Base-by-base conservation (phyloP, 92 coral and sea anemone species). In the Porites evermanni region DNA sequence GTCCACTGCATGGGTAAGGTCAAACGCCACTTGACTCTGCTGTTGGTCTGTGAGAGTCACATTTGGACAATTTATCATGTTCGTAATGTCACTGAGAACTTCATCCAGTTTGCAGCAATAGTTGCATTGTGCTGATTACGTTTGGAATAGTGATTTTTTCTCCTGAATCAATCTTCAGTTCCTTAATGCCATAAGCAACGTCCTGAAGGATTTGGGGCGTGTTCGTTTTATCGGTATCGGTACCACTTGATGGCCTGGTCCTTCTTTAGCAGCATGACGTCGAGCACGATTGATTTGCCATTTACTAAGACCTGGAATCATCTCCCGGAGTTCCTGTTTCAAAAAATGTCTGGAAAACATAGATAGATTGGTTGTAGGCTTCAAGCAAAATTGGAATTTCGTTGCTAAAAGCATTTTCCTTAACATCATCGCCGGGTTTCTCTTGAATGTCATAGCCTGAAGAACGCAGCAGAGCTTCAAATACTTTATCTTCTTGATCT, bases 251-350 rank as follows among this genome's bases (percentile, higher is more conserved):
- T 75, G 70, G 14, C 88, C 88, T 32, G 88, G 82, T 64, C 82
- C 88, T 67, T 84, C 75, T 61, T 32, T 72, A 32, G 80, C 73
- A 29, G 82, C 88, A 84, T 84, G 88, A 64, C 88, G 82, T n/a
- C 88, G 82, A 82, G 88, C 88, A 60, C 75, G 88, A 75, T 84
- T 74, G 44, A 80, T 80, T 64, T 67, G 75, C 84, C 84, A 80
- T 67, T 67, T 85, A 26, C 88, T 65, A 11, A 85, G 81, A 64
- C 89, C 84, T 68, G 89, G 84, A 66, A 85, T 77, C 84, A 85
- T 65, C 75, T 68, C 84, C 61, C 83, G 68, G 67, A 85, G 81
- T 70, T 67, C 58, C 83, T 78, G 69, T 83, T 85, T 85, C 44
- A 84, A 60, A 85, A 76, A 85, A 38, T 38, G 47, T 38, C 47